Percentiles rank a stretch among this genome's conserved stretches.
phyloP scores from a whole-genome alignment of 2,888 invertebrate species.

The Melieria omissa region DNA sequence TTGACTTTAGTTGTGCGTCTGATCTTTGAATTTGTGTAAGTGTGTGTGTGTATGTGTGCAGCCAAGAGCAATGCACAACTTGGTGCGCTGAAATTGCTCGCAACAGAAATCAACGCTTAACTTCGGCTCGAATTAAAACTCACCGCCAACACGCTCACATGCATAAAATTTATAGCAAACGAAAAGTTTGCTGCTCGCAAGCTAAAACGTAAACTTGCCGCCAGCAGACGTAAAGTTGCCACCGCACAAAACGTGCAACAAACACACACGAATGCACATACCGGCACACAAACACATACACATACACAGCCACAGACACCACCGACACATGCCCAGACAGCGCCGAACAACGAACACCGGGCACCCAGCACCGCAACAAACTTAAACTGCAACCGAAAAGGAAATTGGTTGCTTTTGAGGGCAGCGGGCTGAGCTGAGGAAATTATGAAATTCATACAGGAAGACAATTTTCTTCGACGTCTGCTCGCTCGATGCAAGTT shows the following conservation, averaged over 20 bases:
- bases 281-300: background rate
- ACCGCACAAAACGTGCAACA: constrained; percentile 5
- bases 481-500: constrained; percentile 4
- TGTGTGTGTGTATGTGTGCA: too few relatives aligned
- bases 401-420: constrained; percentile 32
- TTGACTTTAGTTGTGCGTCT: too few relatives aligned
- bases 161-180: too few relatives aligned
- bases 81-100: too few relatives aligned
- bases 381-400: constrained; percentile 30
- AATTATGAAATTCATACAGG: constrained; percentile 66
- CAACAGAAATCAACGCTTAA: background rate
- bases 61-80: too few relatives aligned
- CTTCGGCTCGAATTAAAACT: background rate
- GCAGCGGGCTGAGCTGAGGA: constrained; percentile 53
- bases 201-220: background rate
- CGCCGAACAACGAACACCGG: background rate
- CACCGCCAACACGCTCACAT: too few relatives aligned
- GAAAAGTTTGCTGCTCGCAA: background rate
- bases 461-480: constrained; percentile 60
- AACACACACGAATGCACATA: background rate
- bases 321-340: background rate
- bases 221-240: background rate
- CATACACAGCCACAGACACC: background rate
- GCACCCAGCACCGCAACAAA: constrained; percentile 11
- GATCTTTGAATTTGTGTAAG: too few relatives aligned